Conservation (phyloP, 53 echinoderm and acorn worm genomes). For the Astropecten irregularis region DNA sequence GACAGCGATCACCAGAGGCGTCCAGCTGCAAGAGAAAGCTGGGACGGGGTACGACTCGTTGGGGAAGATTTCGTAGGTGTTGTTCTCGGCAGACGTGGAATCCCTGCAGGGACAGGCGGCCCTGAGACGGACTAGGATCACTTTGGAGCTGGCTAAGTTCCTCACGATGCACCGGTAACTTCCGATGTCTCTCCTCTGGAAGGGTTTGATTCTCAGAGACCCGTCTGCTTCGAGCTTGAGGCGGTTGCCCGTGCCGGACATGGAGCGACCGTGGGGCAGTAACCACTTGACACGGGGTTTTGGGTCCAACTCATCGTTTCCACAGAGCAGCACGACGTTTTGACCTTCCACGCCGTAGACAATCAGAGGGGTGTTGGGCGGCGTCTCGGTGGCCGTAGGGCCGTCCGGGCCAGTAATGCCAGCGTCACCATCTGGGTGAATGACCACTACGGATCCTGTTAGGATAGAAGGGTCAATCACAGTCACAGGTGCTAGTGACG, state of each 20-base stretch:
- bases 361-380: background rate
- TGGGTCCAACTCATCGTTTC: background rate
- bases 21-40: slow-evolving; percentile 58
- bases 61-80: background rate
- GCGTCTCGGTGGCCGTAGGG: background rate
- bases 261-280: slow-evolving; percentile 49
- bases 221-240: slow-evolving; percentile 34
- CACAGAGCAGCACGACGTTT: slow-evolving; percentile 20
- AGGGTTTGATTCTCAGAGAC: slow-evolving; percentile 13
- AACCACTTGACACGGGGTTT: slow-evolving; percentile 54
- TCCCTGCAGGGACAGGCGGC: slow-evolving; percentile 59
- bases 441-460: background rate
- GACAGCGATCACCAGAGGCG: slow-evolving; percentile 83
- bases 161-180: slow-evolving; percentile 60
- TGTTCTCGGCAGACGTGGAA: background rate
- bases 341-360: slow-evolving; percentile 32
- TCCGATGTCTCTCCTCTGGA: slow-evolving; percentile 41
- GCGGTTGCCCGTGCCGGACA: background rate
- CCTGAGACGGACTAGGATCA: slow-evolving; percentile 56
- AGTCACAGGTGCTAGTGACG: background rate
- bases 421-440: background rate
- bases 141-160: slow-evolving; percentile 16
- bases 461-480: background rate
- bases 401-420: background rate
- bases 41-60: slow-evolving; percentile 11